A percentile compares a stretch with the other conserved stretches of the same genome.
phyloP scores from a whole-genome alignment of 2,113 vertebrate species.

The Spea multiplicata region DNA sequence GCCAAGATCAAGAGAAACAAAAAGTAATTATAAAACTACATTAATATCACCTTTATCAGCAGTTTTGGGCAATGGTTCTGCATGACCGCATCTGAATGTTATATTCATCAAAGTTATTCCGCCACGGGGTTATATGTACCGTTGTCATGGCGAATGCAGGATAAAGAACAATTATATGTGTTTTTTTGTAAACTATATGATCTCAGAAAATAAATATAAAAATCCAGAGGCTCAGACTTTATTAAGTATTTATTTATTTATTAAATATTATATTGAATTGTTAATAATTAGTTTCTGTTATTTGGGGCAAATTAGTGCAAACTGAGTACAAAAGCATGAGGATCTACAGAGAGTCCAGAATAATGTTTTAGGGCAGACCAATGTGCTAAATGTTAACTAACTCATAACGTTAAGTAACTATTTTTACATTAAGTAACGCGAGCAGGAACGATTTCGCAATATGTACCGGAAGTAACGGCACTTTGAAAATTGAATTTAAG shows the following conservation, averaged over 20 bases:
- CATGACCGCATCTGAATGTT: slow-evolving; percentile 13
- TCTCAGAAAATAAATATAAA: slow-evolving; percentile 24
- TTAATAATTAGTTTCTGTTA: too few species aligned
- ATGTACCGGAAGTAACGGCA: too few species aligned
- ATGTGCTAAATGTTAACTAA: too few species aligned
- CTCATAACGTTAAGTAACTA: too few species aligned
- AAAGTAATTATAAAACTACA: background rate
- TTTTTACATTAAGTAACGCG: too few species aligned
- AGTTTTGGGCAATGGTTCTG: background rate
- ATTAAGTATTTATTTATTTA: too few species aligned
- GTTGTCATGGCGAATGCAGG: slow-evolving; percentile 31
- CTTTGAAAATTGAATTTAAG: background rate
- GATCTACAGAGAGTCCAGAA: too few species aligned
- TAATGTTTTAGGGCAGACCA: too few species aligned
- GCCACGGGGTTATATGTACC: slow-evolving; percentile 31
- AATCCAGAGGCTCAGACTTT: slow-evolving; percentile 9
- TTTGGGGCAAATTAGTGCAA: too few species aligned
- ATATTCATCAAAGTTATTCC: slow-evolving; percentile 27
- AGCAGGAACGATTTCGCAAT: too few species aligned
- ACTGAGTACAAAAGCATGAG: too few species aligned
- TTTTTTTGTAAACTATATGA: slow-evolving; percentile 27
- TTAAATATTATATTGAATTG: too few species aligned
- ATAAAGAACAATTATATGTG: slow-evolving; percentile 29
- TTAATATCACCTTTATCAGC: background rate
- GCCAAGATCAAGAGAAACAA: background rate